Evolutionary conservation across 2,113 vertebrate genomes (phyloP), one percentile per base, ranked within the genome.

Genomic region (Amazona guildingii): DNA sequence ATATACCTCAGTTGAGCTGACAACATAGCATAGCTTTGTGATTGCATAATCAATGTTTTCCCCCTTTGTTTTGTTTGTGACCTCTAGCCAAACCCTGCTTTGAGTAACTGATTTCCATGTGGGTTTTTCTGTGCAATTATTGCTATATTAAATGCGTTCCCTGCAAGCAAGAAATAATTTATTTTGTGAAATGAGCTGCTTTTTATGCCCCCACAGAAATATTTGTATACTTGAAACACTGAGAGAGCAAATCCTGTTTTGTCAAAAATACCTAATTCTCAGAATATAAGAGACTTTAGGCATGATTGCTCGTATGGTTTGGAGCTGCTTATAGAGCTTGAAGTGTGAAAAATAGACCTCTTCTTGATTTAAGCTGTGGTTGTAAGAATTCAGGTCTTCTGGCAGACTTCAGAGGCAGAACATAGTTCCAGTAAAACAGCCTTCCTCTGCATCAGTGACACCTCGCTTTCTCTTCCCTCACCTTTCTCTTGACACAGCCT

Each of bases 31-130:
- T 95, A 95, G 77, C 86, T 96, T 94, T 13, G 18, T 89, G 80
- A 29, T 95, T 96, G 88, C 95, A 68, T 95, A 94, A 92, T 92
- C 92, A 77, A 20, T 95, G 95, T 94, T 94, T 95, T 90, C 77
- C 27, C 29, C 20, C 88, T 81, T 48, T 89, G 64, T 91, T 96
- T 92, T 90, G 61, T 96, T 93, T 92, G 88, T 94, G 86, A 96
- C 96, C 88, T 94, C 54, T 70, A 92, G 83, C 54, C 92, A 96
- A 95, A 81, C 76, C 27, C 83, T 90, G 64, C 88, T 78, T 84
- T 72, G 46, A 92, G 80, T 75, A 92, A 54, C 83, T 92, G 33
- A 94, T 95, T 95, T 92, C 69, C 33, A 84, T 64, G 48, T 84
- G 83, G 19, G 39, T 59, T 91, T 90, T 92, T 88, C 64, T 81